These are phyloP conservation scores for Fissipunctia ypsillon DNA, from an alignment of 2,888 invertebrate species.

Conservation along the genomic window DNA sequence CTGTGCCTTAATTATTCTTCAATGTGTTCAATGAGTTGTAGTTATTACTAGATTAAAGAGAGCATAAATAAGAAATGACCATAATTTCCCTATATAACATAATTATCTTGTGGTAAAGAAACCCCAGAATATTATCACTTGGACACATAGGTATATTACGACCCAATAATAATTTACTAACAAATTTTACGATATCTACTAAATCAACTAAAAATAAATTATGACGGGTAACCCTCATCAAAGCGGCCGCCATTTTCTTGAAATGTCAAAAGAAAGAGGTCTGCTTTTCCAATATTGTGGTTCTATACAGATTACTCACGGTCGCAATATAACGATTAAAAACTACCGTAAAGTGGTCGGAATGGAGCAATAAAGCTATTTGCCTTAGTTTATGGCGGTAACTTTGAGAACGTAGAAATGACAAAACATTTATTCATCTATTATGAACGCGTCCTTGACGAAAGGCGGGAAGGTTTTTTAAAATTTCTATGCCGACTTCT, in stretches of 20 bases:
- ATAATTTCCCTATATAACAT: constrained; percentile 17
- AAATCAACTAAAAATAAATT: constrained; percentile 65
- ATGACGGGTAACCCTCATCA: constrained; percentile 62
- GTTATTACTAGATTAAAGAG: neutral
- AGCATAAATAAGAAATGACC: constrained; percentile 20
- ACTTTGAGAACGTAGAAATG: constrained; percentile 67
- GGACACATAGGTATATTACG: constrained; percentile 24
- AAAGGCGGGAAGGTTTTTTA: constrained; percentile 48
- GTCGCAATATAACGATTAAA: constrained; percentile 82
- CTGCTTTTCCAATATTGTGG: constrained; percentile 78
- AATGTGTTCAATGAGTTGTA: neutral
- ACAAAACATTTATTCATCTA: constrained; percentile 73
- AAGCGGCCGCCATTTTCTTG: constrained; percentile 64
- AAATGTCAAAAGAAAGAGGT: constrained; percentile 71
- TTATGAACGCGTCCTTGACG: constrained; percentile 66
- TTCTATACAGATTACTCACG: constrained; percentile 80
- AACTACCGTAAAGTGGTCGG: constrained; percentile 84
- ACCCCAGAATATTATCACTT: constrained; percentile 52
- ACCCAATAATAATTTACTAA: constrained; percentile 53
- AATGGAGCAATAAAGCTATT: constrained; percentile 77
- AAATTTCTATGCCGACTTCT: constrained; percentile 30
- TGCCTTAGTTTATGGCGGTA: constrained; percentile 71
- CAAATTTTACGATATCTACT: constrained; percentile 58
- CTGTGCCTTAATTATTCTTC: neutral
- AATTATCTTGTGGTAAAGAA: constrained; percentile 36